A percentile compares a stretch with the other conserved stretches of the same genome.
Evolutionary conservation across 2,797 vertebrate genomes (phyloP).

Genomic region (Acanthurus tractus): DNA sequence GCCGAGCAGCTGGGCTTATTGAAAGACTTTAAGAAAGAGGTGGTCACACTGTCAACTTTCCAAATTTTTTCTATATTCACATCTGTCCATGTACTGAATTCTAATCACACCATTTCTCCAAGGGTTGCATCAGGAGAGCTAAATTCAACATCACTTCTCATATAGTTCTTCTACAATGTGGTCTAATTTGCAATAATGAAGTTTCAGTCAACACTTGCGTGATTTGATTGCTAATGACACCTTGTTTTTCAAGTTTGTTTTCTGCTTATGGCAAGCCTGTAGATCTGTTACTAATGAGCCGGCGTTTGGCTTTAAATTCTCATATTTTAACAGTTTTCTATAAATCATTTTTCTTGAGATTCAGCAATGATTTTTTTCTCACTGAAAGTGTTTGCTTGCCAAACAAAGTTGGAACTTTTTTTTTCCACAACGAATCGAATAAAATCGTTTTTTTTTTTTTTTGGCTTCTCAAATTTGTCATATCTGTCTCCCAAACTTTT

Average conservation of each 20-base stretch:
- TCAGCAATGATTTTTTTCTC: constrained; percentile 29
- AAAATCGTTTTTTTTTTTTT: not conserved
- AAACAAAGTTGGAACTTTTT: constrained; percentile 13
- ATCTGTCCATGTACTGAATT: not conserved
- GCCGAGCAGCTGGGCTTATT: constrained; percentile 11
- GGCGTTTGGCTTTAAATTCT: constrained; percentile 31
- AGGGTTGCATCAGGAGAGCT: not conserved
- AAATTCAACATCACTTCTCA: constrained; percentile 12
- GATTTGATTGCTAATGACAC: constrained; percentile 42
- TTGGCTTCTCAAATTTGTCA: constrained; percentile 9
- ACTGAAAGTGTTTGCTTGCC: constrained; percentile 3
- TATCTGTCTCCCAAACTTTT: constrained; percentile 1
- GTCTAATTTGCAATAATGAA: constrained; percentile 12
- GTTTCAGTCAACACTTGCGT: not conserved
- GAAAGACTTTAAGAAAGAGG: constrained; percentile 31
- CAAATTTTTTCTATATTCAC: constrained; percentile 2
- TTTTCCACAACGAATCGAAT: not conserved
- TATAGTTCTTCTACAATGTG: not conserved
- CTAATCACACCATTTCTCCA: constrained; percentile 17
- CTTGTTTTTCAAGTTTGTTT: not conserved
- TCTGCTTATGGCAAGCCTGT: not conserved
- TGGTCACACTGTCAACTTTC: constrained; percentile 19
- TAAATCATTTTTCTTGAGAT: constrained; percentile 12
- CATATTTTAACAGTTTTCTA: constrained; percentile 4
- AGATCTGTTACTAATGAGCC: constrained; percentile 55